Conservation (phyloP, 2,888 invertebrate species). For the Chrysolina haemoptera region DNA sequence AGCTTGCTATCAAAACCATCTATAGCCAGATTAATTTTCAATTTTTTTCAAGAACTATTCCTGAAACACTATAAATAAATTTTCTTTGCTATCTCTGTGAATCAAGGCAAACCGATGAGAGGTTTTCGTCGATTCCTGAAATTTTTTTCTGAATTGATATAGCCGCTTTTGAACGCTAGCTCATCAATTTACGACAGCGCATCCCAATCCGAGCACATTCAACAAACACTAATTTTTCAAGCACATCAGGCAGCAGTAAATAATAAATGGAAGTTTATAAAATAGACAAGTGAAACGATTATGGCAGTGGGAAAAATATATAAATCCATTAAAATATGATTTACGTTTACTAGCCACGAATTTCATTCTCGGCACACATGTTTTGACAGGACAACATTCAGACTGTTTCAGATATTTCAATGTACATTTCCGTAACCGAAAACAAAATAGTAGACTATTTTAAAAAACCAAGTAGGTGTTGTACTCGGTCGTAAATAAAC, state of each 20-base stretch:
- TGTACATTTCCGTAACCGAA: conserved; percentile 47
- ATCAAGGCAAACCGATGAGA: too few relatives aligned
- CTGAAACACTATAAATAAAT: too few relatives aligned
- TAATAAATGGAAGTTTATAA: conserved; percentile 34
- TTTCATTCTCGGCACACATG: conserved; percentile 44
- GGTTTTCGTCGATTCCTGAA: too few relatives aligned
- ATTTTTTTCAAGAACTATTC: too few relatives aligned
- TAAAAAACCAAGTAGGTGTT: conserved; percentile 47
- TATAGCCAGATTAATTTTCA: too few relatives aligned
- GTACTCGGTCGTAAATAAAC: conserved; percentile 44
- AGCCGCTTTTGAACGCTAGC: too few relatives aligned
- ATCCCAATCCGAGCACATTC: conserved; percentile 20
- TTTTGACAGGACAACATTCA: conserved; percentile 46
- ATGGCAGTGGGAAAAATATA: conserved; percentile 33
- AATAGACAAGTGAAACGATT: conserved; percentile 40
- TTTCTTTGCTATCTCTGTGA: too few relatives aligned
- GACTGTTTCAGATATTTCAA: conserved; percentile 45
- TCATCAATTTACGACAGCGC: conserved; percentile 3
- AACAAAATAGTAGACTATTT: conserved; percentile 45
- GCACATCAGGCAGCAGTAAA: conserved; percentile 35
- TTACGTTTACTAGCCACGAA: conserved; percentile 42
- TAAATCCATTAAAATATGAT: conserved; percentile 45
- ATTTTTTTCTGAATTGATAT: too few relatives aligned
- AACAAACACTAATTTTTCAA: conserved; percentile 39
- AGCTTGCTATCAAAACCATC: too few relatives aligned